A percentile compares a stretch with the other conserved stretches of the same genome.
These are phyloP conservation scores for Halichoerus grypus DNA, from an alignment of 2,113 vertebrate genomes.

Conservation along the genomic window DNA sequence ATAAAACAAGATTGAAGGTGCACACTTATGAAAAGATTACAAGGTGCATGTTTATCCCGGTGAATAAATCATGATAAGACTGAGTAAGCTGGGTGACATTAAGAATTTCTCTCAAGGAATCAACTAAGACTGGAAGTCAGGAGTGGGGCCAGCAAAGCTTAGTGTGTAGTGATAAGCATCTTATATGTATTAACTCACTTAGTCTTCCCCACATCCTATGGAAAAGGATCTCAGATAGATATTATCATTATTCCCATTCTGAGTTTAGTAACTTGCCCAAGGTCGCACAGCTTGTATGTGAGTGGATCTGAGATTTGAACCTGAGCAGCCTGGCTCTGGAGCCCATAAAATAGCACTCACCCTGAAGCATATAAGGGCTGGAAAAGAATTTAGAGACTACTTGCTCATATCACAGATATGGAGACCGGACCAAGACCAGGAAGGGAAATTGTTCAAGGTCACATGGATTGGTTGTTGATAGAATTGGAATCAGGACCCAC, in stretches of 20 bases:
- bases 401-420: background rate
- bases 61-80: conserved; percentile 30
- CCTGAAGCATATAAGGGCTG: background rate
- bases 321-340: background rate
- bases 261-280: background rate
- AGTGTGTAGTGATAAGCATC: background rate
- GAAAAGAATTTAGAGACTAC: background rate
- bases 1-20: conserved; percentile 42
- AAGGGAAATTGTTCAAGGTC: background rate
- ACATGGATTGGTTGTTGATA: background rate
- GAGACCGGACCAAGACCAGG: background rate
- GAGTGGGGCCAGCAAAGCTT: background rate
- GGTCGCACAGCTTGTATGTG: background rate
- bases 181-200: background rate
- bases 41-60: background rate
- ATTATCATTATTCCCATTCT: background rate
- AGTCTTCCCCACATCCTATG: background rate
- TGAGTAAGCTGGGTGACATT: background rate
- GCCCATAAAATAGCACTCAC: background rate
- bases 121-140: background rate
- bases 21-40: background rate
- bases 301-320: background rate
- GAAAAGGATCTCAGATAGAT: background rate
- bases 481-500: background rate
- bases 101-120: background rate